Conservation (phyloP, 1,140 invertebrate species). For the Anastrepha obliqua region DNA sequence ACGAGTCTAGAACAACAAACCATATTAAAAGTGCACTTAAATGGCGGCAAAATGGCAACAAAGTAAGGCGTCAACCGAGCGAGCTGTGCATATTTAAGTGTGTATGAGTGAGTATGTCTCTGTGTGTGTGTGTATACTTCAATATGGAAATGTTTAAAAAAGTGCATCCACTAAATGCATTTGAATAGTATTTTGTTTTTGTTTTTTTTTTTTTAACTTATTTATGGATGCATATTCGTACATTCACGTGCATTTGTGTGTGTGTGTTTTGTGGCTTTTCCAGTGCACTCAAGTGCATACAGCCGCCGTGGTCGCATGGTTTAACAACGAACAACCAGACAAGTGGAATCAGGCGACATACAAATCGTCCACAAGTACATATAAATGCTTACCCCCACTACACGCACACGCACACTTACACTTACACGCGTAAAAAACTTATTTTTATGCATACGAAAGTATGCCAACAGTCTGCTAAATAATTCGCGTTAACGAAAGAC, state of each 20-base stretch:
- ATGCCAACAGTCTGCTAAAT: neutral
- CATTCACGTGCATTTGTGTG: neutral
- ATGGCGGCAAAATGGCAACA: neutral
- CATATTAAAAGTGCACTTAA: conserved; percentile 38
- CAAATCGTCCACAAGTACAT: neutral
- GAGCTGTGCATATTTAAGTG: neutral
- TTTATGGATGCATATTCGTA: too few species aligned
- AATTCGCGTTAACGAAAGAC: neutral
- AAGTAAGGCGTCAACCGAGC: neutral
- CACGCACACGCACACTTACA: neutral
- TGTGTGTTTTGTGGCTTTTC: neutral
- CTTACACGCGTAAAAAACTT: neutral
- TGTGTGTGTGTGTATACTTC: neutral
- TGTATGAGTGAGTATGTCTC: neutral
- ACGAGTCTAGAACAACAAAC: conserved; percentile 9
- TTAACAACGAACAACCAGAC: conserved; percentile 25
- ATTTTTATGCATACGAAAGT: neutral
- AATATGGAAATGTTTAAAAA: neutral
- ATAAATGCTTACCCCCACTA: neutral
- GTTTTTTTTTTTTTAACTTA: neutral
- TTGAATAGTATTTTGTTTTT: neutral
- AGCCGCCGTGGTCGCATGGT: conserved; percentile 14
- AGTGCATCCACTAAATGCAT: neutral
- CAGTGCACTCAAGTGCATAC: conserved; percentile 32
- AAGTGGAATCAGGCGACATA: neutral